Evolutionary conservation across 92 coral and sea anemone genomes (phyloP).

Genomic region (Parazoanthus darwini): DNA sequence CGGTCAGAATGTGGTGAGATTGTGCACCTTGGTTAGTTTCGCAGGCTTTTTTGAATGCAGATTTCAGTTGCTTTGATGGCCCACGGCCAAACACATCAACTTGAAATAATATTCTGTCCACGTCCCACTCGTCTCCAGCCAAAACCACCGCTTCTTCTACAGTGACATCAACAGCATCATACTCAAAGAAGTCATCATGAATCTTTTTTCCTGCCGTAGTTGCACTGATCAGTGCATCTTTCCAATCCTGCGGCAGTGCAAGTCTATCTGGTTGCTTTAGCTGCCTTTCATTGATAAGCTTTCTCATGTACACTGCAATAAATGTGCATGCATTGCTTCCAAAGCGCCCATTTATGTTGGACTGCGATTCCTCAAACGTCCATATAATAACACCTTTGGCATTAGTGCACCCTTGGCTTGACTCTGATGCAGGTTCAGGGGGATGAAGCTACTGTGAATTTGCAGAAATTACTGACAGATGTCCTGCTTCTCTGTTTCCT

Average conservation of each 20-base stretch:
- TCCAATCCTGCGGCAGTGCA: background rate
- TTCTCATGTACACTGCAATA: background rate
- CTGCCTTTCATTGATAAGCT: background rate
- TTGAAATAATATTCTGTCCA: conserved; percentile 20
- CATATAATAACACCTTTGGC: background rate
- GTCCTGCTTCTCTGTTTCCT: too few species aligned
- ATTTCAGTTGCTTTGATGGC: conserved; percentile 34
- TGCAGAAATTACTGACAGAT: too few species aligned
- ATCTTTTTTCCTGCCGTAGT: conserved; percentile 33
- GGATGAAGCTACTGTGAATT: too few species aligned
- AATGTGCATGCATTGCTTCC: conserved; percentile 36
- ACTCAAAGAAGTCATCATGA: conserved; percentile 42
- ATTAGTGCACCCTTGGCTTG: too few species aligned
- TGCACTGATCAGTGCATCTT: conserved; percentile 6
- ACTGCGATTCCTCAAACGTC: background rate
- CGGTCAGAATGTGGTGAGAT: background rate
- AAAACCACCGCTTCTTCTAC: conserved; percentile 42
- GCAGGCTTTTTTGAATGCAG: background rate
- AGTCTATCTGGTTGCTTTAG: background rate
- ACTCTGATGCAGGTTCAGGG: too few species aligned
- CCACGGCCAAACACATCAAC: conserved; percentile 30
- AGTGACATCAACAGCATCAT: conserved; percentile 32
- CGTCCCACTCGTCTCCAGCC: conserved; percentile 44
- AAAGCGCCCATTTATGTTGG: conserved; percentile 17
- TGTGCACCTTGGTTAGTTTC: too few species aligned